Base-by-base conservation (phyloP, 2,113 vertebrate species). In the Gymnocephalus cernua region DNA sequence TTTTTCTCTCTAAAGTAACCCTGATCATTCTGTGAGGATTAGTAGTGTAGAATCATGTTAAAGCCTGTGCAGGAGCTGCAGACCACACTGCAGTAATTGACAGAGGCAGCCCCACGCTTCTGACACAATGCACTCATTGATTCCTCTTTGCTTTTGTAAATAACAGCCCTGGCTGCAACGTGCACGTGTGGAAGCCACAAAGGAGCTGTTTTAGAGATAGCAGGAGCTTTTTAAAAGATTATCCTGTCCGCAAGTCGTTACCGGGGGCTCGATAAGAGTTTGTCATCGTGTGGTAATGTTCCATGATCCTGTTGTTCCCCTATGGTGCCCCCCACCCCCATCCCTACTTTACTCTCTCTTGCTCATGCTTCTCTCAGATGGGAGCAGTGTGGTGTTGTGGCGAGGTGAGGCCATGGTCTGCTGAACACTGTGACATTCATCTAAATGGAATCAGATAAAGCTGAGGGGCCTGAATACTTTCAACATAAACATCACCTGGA, bases 381-480 rank as follows among this genome's bases (percentile, higher is more conserved):
- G 82, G 92, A 3, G 90, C 82, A 77, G 90, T 85, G 45, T 92
- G 93, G 67, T 61, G 62, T 80, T 81, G 86, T 80, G 88, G 85
- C 74, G 72, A 90, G 76, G 74, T 62, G 38, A 83, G 67, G 76
- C 69, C 65, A 91, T 9, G 89, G 80, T 90, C 87, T 72, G 71
- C 83, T 86, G 89, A 91, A 86, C 87, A 89, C 77, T 80, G 82
- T 77, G 87, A 89, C 90, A 91, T 89, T 82, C 89, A 87, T 87
- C 83, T 81, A 85, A 86, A 89, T 74, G 74, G 84, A 77, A 93
- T 92, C 89, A 87, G 90, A 94, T 92, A 91, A 91, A 87, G 78
- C 69, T 15, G 29, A 41, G 81, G 61, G 77, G 75, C 35, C 75
- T 69, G 72, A 90, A 91, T 82, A 83, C 74, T 75, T 92, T 80